Evolutionary conservation across 2,797 vertebrate genomes (phyloP).

Genomic region (Poeciliopsis presidionis): DNA sequence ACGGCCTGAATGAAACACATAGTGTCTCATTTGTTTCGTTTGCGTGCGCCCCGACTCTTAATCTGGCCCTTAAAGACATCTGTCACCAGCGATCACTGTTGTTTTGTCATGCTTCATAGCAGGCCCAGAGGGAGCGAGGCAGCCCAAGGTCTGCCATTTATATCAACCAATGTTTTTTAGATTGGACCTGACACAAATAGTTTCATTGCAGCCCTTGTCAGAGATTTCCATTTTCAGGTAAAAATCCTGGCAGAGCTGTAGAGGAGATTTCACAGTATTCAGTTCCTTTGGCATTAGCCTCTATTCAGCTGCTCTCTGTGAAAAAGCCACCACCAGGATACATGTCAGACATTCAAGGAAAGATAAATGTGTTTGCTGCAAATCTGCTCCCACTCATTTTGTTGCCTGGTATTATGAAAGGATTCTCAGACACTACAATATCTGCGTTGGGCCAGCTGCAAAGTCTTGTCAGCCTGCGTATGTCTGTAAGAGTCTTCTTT

Average conservation of each 20-base stretch:
- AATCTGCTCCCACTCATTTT: slow-evolving; percentile 75
- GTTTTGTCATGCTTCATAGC: slow-evolving; percentile 85
- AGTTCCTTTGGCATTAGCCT: slow-evolving; percentile 59
- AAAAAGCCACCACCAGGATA: slow-evolving; percentile 62
- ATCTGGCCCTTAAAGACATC: slow-evolving; percentile 87
- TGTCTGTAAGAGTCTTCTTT: slow-evolving; percentile 23
- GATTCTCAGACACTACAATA: slow-evolving; percentile 57
- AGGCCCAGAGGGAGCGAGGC: slow-evolving; percentile 69
- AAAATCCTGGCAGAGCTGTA: slow-evolving; percentile 63
- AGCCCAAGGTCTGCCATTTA: slow-evolving; percentile 83
- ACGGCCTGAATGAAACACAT: slow-evolving; percentile 67
- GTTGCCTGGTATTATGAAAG: slow-evolving; percentile 54
- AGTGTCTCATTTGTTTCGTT: slow-evolving; percentile 81
- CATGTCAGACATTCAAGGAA: slow-evolving; percentile 71
- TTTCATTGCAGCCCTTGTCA: slow-evolving; percentile 75
- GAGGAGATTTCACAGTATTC: slow-evolving; percentile 68
- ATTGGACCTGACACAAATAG: slow-evolving; percentile 84
- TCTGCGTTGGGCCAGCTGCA: slow-evolving; percentile 44
- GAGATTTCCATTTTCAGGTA: slow-evolving; percentile 83
- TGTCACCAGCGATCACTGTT: slow-evolving; percentile 86
- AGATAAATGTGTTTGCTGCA: slow-evolving; percentile 66
- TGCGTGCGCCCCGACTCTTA: slow-evolving; percentile 80
- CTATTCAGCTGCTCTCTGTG: slow-evolving; percentile 66
- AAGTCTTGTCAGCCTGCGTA: slow-evolving; percentile 31
- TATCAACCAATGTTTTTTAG: slow-evolving; percentile 79